Conservation (phyloP, 2,888 invertebrate species). For the Aleiodes alternator region DNA sequence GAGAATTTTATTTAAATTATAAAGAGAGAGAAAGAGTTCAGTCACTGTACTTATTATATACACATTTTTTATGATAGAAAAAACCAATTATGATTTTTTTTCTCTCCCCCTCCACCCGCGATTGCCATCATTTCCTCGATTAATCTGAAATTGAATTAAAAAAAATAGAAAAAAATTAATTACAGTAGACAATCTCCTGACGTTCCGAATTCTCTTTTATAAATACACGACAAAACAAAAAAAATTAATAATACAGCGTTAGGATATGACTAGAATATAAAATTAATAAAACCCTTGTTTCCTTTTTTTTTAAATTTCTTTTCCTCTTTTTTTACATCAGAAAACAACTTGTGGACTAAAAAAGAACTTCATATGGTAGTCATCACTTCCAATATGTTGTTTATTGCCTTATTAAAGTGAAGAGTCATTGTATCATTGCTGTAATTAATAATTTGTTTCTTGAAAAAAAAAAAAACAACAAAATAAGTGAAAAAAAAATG, state of each 20-base stretch:
- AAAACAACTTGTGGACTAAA: constrained; percentile 17
- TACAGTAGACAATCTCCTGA: constrained; percentile 7
- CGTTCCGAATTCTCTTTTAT: constrained; percentile 17
- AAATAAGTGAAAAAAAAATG: constrained; percentile 40
- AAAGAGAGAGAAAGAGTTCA: constrained; percentile 24
- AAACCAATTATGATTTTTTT: constrained; percentile 5
- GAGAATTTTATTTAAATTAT: constrained; percentile 49
- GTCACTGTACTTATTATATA: constrained; percentile 14
- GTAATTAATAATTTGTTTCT: constrained; percentile 28
- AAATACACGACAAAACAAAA: constrained; percentile 26
- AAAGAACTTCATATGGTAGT: constrained; percentile 49
- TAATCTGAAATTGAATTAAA: constrained; percentile 1
- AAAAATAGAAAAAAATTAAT: constrained; percentile 5
- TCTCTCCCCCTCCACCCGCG: constrained; percentile 7
- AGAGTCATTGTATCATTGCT: constrained; percentile 52
- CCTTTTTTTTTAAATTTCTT: not conserved
- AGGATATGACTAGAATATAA: constrained; percentile 35
- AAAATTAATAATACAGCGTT: constrained; percentile 36
- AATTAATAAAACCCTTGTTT: not conserved
- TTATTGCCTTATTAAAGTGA: constrained; percentile 59
- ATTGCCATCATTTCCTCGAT: constrained; percentile 27
- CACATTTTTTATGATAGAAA: constrained; percentile 20
- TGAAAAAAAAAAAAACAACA: constrained; percentile 31
- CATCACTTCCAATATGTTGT: constrained; percentile 57
- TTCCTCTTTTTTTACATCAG: not conserved